Percentiles rank a stretch among this genome's conserved stretches.
Evolutionary conservation across 2,888 invertebrate genomes (phyloP).

Genomic region (Cyclophora albipunctata): DNA sequence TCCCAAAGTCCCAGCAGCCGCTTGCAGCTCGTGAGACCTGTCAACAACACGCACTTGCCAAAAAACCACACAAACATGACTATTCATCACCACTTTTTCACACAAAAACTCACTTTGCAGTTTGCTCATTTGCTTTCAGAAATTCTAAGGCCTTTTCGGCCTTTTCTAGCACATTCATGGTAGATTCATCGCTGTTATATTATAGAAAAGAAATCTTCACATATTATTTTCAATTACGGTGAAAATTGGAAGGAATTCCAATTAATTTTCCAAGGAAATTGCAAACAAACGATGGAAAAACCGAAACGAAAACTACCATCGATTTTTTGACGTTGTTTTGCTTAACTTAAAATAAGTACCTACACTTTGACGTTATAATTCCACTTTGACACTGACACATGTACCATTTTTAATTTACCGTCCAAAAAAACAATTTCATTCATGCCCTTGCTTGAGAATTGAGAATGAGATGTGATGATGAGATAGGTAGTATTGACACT

Average conservation of each 20-base stretch:
- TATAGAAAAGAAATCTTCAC: neutral
- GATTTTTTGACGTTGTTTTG: neutral
- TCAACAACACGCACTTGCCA: conserved; percentile 21
- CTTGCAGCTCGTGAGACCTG: conserved; percentile 63
- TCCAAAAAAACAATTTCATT: too few relatives aligned
- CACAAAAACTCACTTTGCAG: conserved; percentile 46
- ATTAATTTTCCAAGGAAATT: conserved; percentile 33
- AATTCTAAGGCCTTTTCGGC: conserved; percentile 67
- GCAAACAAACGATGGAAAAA: conserved; percentile 35
- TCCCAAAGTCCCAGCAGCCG: conserved; percentile 61
- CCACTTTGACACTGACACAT: too few relatives aligned
- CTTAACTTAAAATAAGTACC: too few relatives aligned
- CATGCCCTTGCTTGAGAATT: too few relatives aligned
- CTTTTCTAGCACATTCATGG: conserved; percentile 67
- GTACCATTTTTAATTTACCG: too few relatives aligned
- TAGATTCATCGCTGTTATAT: conserved; percentile 20
- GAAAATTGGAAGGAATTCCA: conserved; percentile 5
- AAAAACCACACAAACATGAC: conserved; percentile 5
- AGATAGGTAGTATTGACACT: too few relatives aligned
- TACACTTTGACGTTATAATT: too few relatives aligned
- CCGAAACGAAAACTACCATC: conserved; percentile 7
- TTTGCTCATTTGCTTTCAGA: conserved; percentile 54
- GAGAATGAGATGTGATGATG: too few relatives aligned
- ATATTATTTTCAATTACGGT: neutral
- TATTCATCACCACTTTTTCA: neutral